Conservation (phyloP, 2,888 invertebrate genomes). For the Cyaniris semiargus region DNA sequence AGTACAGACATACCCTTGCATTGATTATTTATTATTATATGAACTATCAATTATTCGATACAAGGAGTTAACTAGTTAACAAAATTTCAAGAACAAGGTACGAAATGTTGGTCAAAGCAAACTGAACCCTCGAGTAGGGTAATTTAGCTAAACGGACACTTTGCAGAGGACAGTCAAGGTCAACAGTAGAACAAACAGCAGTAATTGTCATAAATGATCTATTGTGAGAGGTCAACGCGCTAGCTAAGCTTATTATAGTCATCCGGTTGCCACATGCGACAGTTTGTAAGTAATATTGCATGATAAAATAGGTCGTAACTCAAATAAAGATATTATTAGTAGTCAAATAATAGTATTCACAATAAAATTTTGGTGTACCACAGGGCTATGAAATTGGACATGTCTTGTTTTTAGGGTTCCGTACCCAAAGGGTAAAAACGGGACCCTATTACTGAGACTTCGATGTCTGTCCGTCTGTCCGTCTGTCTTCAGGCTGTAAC, state of each 20-base stretch:
- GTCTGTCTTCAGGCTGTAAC: no score
- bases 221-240: slow-evolving; percentile 49
- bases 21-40: no score
- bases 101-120: not conserved
- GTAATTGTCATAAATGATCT: slow-evolving; percentile 20
- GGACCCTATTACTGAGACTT: no score
- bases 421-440: no score
- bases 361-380: not conserved
- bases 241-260: slow-evolving; percentile 58
- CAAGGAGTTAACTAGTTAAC: no score
- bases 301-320: slow-evolving; percentile 43
- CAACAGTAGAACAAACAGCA: slow-evolving; percentile 24
- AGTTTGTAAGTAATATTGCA: slow-evolving; percentile 32
- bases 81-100: not conserved
- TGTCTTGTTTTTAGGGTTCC: not conserved
- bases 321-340: slow-evolving; percentile 47
- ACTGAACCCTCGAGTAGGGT: not conserved
- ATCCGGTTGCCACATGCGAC: slow-evolving; percentile 57
- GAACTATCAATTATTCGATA: no score
- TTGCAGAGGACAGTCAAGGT: slow-evolving; percentile 19
- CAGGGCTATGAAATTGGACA: not conserved
- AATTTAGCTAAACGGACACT: slow-evolving; percentile 14
- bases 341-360: not conserved
- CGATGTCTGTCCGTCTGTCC: no score
- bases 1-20: no score